Conservation (phyloP, 2,888 invertebrate genomes). For the Calliopum simillimum region DNA sequence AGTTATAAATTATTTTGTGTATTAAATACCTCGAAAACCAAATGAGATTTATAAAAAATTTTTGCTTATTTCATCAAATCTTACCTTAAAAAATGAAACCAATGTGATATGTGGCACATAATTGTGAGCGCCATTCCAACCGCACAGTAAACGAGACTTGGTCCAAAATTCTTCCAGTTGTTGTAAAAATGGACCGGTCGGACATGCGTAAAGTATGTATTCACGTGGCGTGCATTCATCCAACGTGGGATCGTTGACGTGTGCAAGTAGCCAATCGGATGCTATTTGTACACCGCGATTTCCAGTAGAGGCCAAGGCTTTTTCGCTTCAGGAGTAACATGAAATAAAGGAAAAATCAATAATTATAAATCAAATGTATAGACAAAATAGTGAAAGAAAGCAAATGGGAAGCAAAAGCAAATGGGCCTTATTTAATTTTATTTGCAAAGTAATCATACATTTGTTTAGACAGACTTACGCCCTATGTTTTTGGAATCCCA, state of each 20-base stretch:
- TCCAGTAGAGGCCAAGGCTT: conserved; percentile 90
- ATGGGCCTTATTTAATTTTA: not conserved
- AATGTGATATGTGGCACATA: conserved; percentile 91
- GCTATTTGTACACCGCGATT: conserved; percentile 89
- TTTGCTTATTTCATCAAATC: not conserved
- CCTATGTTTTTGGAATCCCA: conserved; percentile 89
- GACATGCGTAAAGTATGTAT: conserved; percentile 89
- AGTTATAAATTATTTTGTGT: no score
- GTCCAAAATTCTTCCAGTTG: conserved; percentile 81
- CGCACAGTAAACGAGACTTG: conserved; percentile 78
- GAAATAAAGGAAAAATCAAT: not conserved
- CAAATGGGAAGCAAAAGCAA: not conserved
- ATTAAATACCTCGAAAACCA: no score
- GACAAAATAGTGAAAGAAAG: not conserved
- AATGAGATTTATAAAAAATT: not conserved
- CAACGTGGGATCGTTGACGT: conserved; percentile 85
- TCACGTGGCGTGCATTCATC: conserved; percentile 84
- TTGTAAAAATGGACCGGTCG: conserved; percentile 75
- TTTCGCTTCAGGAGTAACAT: conserved; percentile 74
- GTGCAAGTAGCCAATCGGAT: conserved; percentile 90
- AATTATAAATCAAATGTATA: not conserved
- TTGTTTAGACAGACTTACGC: conserved; percentile 75
- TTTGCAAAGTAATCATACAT: not conserved
- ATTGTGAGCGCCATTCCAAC: conserved; percentile 92
- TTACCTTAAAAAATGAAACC: conserved; percentile 88